Conservation (phyloP, 2,797 vertebrate species). For the Lepus townsendii region DNA sequence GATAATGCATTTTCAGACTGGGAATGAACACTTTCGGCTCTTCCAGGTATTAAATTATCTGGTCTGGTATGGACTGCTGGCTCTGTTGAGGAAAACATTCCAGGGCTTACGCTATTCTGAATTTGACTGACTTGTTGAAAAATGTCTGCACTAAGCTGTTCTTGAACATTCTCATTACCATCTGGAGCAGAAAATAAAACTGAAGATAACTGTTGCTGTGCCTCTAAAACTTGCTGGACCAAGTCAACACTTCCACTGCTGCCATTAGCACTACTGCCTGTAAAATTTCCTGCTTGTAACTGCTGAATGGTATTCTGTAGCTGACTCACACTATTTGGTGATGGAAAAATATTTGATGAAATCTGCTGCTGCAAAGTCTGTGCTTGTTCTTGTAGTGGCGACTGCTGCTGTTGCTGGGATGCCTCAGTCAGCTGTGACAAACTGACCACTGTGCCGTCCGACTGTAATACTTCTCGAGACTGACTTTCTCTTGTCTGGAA, state of each 20-base stretch:
- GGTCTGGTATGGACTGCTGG: slow-evolving; percentile 87
- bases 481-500: slow-evolving; percentile 92
- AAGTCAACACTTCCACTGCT: slow-evolving; percentile 90
- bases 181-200: slow-evolving; percentile 94
- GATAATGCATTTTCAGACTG: slow-evolving; percentile 89
- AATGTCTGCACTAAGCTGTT: slow-evolving; percentile 95
- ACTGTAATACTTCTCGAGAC: slow-evolving; percentile 92
- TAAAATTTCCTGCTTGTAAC: slow-evolving; percentile 95
- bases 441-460: slow-evolving; percentile 90
- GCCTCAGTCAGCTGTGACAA: slow-evolving; percentile 92
- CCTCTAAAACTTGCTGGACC: slow-evolving; percentile 94
- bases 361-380: slow-evolving; percentile 92
- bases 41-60: slow-evolving; percentile 89
- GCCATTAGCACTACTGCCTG: slow-evolving; percentile 87
- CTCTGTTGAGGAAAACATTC: slow-evolving; percentile 90
- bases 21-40: slow-evolving; percentile 89
- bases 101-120: slow-evolving; percentile 87
- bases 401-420: slow-evolving; percentile 90
- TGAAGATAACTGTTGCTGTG: slow-evolving; percentile 94
- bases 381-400: slow-evolving; percentile 88
- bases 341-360: slow-evolving; percentile 92
- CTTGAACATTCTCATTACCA: slow-evolving; percentile 94
- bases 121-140: slow-evolving; percentile 93
- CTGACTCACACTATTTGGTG: slow-evolving; percentile 93
- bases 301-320: slow-evolving; percentile 97